These are phyloP conservation scores for Poecilia latipinna DNA, from an alignment of 2,113 vertebrate genomes.

Conservation along the genomic window DNA sequence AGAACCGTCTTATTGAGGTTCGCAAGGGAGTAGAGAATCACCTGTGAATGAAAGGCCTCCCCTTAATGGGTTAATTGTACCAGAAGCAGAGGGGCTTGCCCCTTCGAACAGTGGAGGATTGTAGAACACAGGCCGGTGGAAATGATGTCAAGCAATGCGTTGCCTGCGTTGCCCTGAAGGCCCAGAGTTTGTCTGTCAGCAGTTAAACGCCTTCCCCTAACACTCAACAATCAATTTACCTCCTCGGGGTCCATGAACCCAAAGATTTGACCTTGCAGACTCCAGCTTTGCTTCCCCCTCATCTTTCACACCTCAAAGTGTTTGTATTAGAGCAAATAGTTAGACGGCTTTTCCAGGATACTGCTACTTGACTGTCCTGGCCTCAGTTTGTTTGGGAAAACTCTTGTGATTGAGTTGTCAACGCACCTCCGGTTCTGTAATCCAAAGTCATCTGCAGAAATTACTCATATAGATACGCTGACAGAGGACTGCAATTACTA, in stretches of 20 bases:
- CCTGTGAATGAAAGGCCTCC: constrained; percentile 66
- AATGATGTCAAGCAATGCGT: constrained; percentile 73
- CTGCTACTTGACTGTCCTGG: background rate
- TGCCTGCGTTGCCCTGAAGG: constrained; percentile 71
- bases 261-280: constrained; percentile 75
- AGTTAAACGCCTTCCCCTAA: constrained; percentile 76
- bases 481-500: background rate
- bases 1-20: constrained; percentile 53
- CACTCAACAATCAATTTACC: constrained; percentile 78
- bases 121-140: constrained; percentile 69
- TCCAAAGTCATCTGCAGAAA: background rate
- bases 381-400: background rate
- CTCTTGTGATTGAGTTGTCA: background rate
- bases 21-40: constrained; percentile 61
- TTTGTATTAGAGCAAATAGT: constrained; percentile 56
- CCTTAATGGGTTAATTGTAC: constrained; percentile 78
- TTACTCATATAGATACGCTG: background rate
- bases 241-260: constrained; percentile 70
- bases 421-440: background rate
- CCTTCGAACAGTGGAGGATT: constrained; percentile 72
- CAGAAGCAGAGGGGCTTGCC: constrained; percentile 70
- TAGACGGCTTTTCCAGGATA: background rate
- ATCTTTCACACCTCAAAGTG: constrained; percentile 66
- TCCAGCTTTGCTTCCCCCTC: constrained; percentile 59
- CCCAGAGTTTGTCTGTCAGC: constrained; percentile 75